Conservation (phyloP, 2,888 invertebrate species). For the Siphlonurus alternatus region DNA sequence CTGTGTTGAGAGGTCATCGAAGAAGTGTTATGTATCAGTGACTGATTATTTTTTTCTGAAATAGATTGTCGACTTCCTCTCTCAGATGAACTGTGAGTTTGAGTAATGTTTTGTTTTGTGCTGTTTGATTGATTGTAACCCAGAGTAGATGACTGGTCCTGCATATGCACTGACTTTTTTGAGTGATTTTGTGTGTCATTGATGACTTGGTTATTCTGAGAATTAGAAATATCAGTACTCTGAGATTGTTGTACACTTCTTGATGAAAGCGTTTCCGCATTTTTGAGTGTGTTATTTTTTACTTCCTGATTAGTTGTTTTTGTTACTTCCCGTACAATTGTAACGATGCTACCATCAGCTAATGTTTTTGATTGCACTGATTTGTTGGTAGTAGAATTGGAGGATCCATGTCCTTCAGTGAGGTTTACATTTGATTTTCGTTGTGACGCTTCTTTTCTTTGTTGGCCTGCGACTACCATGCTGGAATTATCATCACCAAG, state of each 20-base stretch:
- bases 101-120: constrained; percentile 14
- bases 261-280: not conserved
- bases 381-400: constrained; percentile 18
- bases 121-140: constrained; percentile 16
- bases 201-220: constrained; percentile 13
- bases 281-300: too few species aligned
- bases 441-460: constrained; percentile 16
- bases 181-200: too few species aligned
- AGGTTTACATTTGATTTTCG: constrained; percentile 12
- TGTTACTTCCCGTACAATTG: constrained; percentile 19
- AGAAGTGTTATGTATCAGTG: not conserved
- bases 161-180: too few species aligned
- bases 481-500: constrained; percentile 35
- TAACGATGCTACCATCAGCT: constrained; percentile 32
- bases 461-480: constrained; percentile 12
- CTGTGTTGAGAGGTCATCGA: not conserved
- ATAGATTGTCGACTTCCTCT: not conserved
- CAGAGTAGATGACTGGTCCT: too few species aligned
- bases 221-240: not conserved
- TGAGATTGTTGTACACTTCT: not conserved
- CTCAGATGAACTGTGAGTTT: constrained; percentile 10
- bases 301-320: constrained; percentile 20
- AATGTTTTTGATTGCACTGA: constrained; percentile 27
- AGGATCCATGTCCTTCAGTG: constrained; percentile 18
- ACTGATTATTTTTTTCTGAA: too few species aligned